Evolutionary conservation across 2,797 vertebrate species (phyloP).

Genomic region (Sphenopsis melanotis): DNA sequence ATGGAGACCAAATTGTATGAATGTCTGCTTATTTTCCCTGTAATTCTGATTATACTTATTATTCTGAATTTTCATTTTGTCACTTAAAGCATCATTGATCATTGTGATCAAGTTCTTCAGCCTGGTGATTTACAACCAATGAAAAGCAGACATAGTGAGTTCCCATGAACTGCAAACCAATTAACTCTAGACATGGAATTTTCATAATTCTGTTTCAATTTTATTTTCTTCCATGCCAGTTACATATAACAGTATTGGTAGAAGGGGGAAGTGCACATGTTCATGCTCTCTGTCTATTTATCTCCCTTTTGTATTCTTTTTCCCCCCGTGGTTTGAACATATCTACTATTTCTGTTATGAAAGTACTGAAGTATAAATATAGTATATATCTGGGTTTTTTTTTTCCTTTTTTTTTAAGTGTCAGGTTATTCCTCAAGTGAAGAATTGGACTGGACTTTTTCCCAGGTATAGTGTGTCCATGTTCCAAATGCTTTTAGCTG

Average conservation of each 20-base stretch:
- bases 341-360: not conserved
- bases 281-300: not conserved
- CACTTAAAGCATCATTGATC: not conserved
- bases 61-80: not conserved
- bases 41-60: not conserved
- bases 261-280: rapidly evolving
- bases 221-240: not conserved
- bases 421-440: not conserved
- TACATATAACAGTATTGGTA: not conserved
- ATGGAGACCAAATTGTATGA: not conserved
- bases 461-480: not conserved
- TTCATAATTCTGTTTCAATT: not conserved
- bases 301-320: no score
- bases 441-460: not conserved
- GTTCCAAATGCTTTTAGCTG: not conserved
- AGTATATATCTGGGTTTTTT: not conserved
- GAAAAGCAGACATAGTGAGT: not conserved
- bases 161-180: not conserved
- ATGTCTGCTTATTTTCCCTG: not conserved
- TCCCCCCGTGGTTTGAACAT: rapidly evolving
- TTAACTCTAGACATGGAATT: not conserved
- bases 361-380: not conserved
- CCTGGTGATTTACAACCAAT: not conserved
- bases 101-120: not conserved
- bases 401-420: not conserved